Evolutionary conservation across 2,797 vertebrate species (phyloP).

Genomic region (Helarctos malayanus): DNA sequence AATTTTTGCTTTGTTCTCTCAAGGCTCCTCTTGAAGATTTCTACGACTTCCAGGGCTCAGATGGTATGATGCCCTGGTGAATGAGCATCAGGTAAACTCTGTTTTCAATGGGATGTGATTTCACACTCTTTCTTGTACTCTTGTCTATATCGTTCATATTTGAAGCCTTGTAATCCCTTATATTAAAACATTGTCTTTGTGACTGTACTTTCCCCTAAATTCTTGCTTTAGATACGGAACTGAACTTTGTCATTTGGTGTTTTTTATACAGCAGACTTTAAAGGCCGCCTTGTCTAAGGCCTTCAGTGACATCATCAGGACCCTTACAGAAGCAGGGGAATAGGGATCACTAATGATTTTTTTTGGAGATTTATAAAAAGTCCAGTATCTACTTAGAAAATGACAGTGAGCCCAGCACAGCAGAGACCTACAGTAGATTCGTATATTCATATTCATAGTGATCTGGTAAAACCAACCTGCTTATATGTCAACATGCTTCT

Average conservation of each 20-base stretch:
- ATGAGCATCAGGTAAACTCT: too few species aligned
- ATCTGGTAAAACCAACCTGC: not conserved
- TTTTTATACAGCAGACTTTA: not conserved
- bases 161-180: not conserved
- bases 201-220: not conserved
- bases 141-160: not conserved
- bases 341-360: not conserved
- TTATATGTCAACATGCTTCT: not conserved
- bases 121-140: not conserved
- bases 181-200: not conserved
- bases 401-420: not conserved
- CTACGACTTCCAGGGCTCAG: not conserved
- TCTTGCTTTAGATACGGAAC: not conserved
- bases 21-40: not conserved
- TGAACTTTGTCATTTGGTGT: not conserved
- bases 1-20: not conserved
- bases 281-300: not conserved
- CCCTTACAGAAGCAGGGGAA: not conserved
- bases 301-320: not conserved
- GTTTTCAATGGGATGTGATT: not conserved
- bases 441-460: not conserved
- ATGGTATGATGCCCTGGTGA: not conserved
- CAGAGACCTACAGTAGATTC: not conserved
- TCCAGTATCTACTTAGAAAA: too few species aligned
- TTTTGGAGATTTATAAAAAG: not conserved